A percentile compares a stretch with the other conserved stretches of the same genome.
phyloP scores from a whole-genome alignment of 2,888 invertebrate genomes.

The Uropetala carovei region DNA sequence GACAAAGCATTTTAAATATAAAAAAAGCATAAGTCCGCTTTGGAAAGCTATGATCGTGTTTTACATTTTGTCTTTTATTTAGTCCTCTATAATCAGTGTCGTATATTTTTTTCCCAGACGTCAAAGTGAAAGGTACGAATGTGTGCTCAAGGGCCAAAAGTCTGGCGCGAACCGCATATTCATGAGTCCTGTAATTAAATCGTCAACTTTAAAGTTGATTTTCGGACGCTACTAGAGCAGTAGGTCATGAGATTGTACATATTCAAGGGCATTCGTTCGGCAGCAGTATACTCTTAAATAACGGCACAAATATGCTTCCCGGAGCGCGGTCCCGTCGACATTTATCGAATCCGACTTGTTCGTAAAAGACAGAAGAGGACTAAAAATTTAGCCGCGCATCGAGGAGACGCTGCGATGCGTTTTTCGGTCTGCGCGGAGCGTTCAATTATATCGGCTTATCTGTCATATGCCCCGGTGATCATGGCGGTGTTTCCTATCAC shows the following conservation, averaged over 20 bases:
- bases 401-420: background rate
- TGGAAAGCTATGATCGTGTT: no score
- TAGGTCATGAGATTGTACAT: background rate
- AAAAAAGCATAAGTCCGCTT: no score
- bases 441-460: no score
- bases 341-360: background rate
- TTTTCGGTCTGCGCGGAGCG: background rate
- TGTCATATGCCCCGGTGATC: background rate
- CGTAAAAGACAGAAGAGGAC: no score
- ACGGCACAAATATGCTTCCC: background rate
- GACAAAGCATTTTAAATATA: no score
- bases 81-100: background rate
- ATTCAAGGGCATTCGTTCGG: background rate
- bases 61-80: background rate
- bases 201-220: conserved; percentile 29
- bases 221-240: conserved; percentile 1
- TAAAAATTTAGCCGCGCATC: background rate
- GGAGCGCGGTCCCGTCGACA: background rate
- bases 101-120: background rate
- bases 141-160: background rate
- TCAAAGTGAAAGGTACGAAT: background rate
- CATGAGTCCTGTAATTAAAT: conserved; percentile 8
- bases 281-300: background rate
- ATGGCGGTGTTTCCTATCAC: no score
- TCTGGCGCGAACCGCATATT: background rate